Evolutionary conservation across 2,888 invertebrate genomes (phyloP).

Genomic region (Mechanitis messenoides): DNA sequence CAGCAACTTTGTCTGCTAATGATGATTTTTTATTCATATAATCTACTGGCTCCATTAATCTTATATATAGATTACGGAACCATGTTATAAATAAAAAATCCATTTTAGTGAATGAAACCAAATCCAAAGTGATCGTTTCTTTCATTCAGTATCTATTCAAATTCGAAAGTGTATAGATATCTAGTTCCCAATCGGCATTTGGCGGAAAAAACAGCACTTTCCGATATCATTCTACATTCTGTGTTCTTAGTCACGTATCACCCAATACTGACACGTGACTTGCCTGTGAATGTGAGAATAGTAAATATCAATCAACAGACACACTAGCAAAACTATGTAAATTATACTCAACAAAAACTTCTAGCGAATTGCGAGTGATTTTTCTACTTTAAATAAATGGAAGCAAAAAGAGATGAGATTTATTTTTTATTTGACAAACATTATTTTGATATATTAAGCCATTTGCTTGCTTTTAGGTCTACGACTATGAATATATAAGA

Average conservation of each 20-base stretch:
- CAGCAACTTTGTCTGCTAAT: too few species aligned
- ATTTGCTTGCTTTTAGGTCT: too few species aligned
- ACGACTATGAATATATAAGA: too few species aligned
- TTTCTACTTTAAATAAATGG: neutral
- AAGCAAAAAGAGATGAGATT: too few species aligned
- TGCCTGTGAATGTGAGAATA: conserved; percentile 34
- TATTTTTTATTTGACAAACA: too few species aligned
- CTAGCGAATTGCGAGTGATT: conserved; percentile 15
- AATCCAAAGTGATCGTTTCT: conserved; percentile 19
- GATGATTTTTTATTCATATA: too few species aligned
- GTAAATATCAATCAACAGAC: conserved; percentile 47
- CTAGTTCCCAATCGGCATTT: conserved; percentile 31
- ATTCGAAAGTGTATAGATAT: conserved; percentile 29
- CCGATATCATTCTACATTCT: conserved; percentile 29
- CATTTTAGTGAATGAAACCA: conserved; percentile 20
- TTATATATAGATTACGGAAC: too few species aligned
- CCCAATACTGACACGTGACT: conserved; percentile 39
- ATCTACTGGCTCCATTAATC: too few species aligned
- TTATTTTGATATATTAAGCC: too few species aligned
- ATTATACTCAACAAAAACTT: conserved; percentile 22
- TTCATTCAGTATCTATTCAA: conserved; percentile 28
- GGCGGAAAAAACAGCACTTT: conserved; percentile 30
- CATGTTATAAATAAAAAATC: neutral
- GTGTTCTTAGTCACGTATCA: conserved; percentile 38
- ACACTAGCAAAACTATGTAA: conserved; percentile 38